Conservation (phyloP, 2,113 vertebrate genomes). For the Todiramphus chloris region DNA sequence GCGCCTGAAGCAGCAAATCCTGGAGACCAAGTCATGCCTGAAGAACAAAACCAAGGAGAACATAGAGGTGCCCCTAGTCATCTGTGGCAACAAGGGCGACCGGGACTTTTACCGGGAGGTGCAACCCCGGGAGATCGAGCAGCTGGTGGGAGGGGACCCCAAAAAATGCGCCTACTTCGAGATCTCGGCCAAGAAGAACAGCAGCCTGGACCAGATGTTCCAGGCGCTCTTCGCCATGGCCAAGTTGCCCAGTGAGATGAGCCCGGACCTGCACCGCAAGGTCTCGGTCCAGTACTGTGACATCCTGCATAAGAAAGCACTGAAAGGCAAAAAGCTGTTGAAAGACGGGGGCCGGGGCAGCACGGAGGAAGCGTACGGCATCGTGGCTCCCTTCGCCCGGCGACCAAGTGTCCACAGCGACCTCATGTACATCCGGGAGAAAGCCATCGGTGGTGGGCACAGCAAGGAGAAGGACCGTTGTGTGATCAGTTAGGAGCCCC, state of each 20-base stretch:
- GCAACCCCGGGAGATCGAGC: constrained; percentile 86
- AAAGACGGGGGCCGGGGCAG: constrained; percentile 77
- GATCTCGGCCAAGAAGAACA: constrained; percentile 96
- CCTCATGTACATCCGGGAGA: constrained; percentile 96
- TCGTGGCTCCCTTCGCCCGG: constrained; percentile 92
- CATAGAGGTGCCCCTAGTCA: constrained; percentile 91
- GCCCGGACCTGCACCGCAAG: constrained; percentile 94
- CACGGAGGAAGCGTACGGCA: constrained; percentile 86
- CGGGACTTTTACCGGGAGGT: constrained; percentile 89
- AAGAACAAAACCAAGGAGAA: constrained; percentile 96
- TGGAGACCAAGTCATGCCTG: constrained; percentile 95
- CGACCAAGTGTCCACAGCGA: constrained; percentile 97
- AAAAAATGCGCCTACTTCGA: constrained; percentile 94
- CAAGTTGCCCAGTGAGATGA: constrained; percentile 96
- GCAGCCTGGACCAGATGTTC: constrained; percentile 96
- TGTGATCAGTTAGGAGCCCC: constrained; percentile 84
- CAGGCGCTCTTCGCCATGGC: constrained; percentile 92
- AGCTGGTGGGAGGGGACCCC: constrained; percentile 86
- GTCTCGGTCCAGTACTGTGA: constrained; percentile 94
- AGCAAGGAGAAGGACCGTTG: constrained; percentile 92
- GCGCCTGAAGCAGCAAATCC: constrained; percentile 92
- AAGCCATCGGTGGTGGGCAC: constrained; percentile 85
- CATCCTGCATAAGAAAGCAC: constrained; percentile 86
- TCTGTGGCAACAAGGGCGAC: constrained; percentile 97
- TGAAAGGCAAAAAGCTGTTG: constrained; percentile 85